These are phyloP conservation scores for Cirrhinus mrigala DNA, from an alignment of 2,797 vertebrate genomes.

Conservation along the genomic window DNA sequence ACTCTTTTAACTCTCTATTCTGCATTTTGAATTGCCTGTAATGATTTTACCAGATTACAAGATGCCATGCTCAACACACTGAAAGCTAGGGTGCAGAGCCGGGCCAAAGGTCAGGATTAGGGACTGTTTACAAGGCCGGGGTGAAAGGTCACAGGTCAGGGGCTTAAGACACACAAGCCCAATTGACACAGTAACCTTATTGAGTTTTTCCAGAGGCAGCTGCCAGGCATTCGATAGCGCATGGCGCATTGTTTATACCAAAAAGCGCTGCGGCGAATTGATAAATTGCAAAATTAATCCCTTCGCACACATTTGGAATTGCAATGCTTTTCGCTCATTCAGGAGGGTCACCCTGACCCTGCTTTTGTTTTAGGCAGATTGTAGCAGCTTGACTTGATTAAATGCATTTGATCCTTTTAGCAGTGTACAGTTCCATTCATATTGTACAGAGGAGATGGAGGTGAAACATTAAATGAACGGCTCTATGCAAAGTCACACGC, in stretches of 20 bases:
- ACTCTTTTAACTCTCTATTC: not conserved
- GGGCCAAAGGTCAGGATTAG: conserved; percentile 53
- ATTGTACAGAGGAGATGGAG: conserved; percentile 12
- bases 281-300: conserved; percentile 63
- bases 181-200: conserved; percentile 45
- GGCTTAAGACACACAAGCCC: conserved; percentile 39
- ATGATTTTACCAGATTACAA: conserved; percentile 57
- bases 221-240: conserved; percentile 19
- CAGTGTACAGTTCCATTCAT: conserved; percentile 46
- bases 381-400: conserved; percentile 59
- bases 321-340: conserved; percentile 51
- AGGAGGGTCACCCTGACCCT: conserved; percentile 54
- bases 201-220: conserved; percentile 40
- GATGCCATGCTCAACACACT: not conserved
- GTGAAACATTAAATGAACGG: conserved; percentile 39
- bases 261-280: conserved; percentile 43
- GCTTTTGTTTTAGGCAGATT: conserved; percentile 53
- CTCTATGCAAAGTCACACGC: conserved; percentile 16
- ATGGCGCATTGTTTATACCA: conserved; percentile 41
- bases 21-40: conserved; percentile 4
- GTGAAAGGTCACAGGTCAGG: conserved; percentile 43
- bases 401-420: conserved; percentile 62
- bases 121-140: conserved; percentile 52
- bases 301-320: conserved; percentile 50
- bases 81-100: conserved; percentile 9